Base-by-base conservation (phyloP, 2,113 vertebrate genomes). In the Prinia subflava region DNA sequence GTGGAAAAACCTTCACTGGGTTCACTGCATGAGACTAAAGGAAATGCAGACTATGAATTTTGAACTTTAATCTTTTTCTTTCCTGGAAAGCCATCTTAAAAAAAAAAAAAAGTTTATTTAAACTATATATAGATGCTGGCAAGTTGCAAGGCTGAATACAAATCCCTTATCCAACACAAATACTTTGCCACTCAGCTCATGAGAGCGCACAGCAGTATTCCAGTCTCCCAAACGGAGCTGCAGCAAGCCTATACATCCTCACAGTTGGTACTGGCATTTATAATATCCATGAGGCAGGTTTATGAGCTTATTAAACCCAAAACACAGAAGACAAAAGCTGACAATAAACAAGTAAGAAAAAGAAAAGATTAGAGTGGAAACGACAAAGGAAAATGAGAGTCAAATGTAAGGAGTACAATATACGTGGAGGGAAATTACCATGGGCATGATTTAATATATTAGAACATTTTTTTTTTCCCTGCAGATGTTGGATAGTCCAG, bases 261-360 rank as follows among this genome's bases (percentile, higher is more conserved):
- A 86, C 87, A 90, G 96, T 79, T 92, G 85, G 89, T 71, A 47
- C 69, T 67, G 56, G 71, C 74, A 92, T 84, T 94, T 96, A 77
- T 89, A 96, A 90, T 96, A 95, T 53, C 93, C 31, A 6, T 27
- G 41, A 94, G 64, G 85, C 44, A 97, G 96, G 80, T 91, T 85
- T 73, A 89, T 95, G 96, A 96, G 93, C 89, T 96, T 96, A 96
- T 98, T 96, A 96, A 94, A 93, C 33, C 64, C 62, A 82, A 96
- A 95, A 91, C 70, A 95, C 62, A 94, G 95, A 95, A 96, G 75
- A 96, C 70, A 97, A 97, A 96, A 83, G 16, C 91, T 95, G 89
- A 89, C 69, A 95, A 96, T 94, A 96, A 97, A 96, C 79, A 97
- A 74, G 89, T 78, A 96, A 95, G 78, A 95, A 95, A 94, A 96